These are phyloP conservation scores for Echinops telfairi DNA, from an alignment of 2,113 vertebrate species.

Conservation along the genomic window DNA sequence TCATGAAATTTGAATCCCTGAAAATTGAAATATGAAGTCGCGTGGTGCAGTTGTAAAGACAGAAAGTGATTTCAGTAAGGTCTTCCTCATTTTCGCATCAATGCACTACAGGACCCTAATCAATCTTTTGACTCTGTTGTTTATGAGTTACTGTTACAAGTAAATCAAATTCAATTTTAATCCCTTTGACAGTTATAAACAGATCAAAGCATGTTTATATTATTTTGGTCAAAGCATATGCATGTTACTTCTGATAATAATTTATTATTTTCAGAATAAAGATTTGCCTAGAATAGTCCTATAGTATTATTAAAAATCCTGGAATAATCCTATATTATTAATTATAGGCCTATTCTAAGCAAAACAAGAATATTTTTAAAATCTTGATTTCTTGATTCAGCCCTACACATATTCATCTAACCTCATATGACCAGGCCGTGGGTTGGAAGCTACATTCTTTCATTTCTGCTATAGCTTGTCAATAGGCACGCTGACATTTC, in stretches of 20 bases:
- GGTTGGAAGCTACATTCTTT: constrained; percentile 43
- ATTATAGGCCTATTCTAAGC: constrained; percentile 41
- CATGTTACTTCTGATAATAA: too few species aligned
- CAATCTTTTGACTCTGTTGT: constrained; percentile 52
- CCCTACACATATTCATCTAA: background rate
- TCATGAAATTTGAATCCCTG: background rate
- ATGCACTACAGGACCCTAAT: background rate
- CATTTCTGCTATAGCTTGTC: background rate
- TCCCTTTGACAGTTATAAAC: constrained; percentile 19
- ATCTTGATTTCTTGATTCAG: background rate
- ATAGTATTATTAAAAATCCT: too few species aligned
- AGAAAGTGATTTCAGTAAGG: background rate
- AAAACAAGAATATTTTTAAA: constrained; percentile 48
- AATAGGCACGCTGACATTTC: constrained; percentile 34
- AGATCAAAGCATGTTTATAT: constrained; percentile 5
- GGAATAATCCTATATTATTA: background rate
- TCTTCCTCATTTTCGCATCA: background rate
- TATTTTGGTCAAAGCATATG: constrained; percentile 49
- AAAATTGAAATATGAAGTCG: background rate
- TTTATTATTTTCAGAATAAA: too few species aligned
- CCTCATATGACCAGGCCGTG: background rate
- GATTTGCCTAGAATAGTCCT: too few species aligned
- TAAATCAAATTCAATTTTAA: constrained; percentile 65
- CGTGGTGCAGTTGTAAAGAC: background rate
- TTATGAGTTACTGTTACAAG: constrained; percentile 8